These are phyloP conservation scores for Todiramphus saurophagus DNA, from an alignment of 2,113 vertebrate genomes.

Conservation along the genomic window DNA sequence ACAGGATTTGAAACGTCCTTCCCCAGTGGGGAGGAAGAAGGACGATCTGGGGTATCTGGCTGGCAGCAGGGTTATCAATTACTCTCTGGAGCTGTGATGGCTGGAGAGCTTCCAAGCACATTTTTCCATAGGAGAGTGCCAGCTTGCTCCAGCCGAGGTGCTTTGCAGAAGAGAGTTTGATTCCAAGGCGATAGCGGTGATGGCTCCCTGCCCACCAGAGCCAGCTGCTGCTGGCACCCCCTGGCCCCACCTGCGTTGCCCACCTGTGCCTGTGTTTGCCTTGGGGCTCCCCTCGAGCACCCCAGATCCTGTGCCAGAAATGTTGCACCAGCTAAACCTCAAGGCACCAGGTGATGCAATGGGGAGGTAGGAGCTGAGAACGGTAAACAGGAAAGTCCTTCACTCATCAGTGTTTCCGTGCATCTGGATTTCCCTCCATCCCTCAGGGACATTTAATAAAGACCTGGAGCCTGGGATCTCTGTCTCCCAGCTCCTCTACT, in stretches of 20 bases:
- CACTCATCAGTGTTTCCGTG: neutral
- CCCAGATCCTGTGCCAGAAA: neutral
- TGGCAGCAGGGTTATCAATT: conserved; percentile 3
- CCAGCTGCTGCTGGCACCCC: neutral
- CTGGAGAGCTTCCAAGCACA: conserved; percentile 25
- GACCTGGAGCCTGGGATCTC: neutral
- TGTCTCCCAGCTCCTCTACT: neutral
- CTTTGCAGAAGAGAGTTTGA: neutral
- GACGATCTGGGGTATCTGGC: neutral
- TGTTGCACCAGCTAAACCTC: neutral
- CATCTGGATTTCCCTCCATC: neutral
- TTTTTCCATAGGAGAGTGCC: conserved; percentile 22
- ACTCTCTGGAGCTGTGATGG: neutral
- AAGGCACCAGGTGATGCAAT: neutral
- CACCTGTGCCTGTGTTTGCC: neutral
- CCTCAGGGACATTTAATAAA: neutral
- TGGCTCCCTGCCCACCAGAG: neutral
- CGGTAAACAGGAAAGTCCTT: neutral
- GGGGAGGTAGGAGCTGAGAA: neutral
- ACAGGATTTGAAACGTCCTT: accelerated
- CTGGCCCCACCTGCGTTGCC: neutral
- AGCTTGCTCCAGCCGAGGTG: neutral
- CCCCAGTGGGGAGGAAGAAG: neutral
- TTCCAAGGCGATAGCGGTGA: accelerated
- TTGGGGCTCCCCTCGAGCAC: accelerated